Conservation (phyloP, 2,888 invertebrate species). For the Nymphalis urticae region DNA sequence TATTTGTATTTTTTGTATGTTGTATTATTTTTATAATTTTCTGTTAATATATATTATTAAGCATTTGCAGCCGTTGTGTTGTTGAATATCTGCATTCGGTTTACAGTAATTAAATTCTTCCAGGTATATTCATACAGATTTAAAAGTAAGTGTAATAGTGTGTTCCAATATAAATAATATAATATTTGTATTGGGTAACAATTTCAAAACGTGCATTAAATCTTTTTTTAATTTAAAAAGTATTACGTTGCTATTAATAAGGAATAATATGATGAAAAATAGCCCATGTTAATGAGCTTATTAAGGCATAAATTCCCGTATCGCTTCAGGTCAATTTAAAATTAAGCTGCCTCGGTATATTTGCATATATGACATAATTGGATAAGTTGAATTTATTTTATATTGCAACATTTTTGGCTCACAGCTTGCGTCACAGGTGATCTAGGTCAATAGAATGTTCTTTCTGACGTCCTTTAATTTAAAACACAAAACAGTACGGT, state of each 20-base stretch:
- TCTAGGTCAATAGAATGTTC: conserved; percentile 5
- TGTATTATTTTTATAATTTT: no score
- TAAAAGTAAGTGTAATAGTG: no score
- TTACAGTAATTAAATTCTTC: no score
- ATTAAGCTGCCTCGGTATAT: conserved; percentile 27
- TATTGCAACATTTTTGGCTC: conserved; percentile 10
- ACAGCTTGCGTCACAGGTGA: conserved; percentile 11
- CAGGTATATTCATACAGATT: no score
- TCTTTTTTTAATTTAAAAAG: not conserved
- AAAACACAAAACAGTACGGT: no score
- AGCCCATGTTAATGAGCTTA: conserved; percentile 28
- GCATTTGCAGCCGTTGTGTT: no score
- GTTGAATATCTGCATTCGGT: no score
- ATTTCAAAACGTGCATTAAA: not conserved
- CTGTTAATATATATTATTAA: no score
- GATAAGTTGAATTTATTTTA: conserved; percentile 28
- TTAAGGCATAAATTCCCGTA: conserved; percentile 27
- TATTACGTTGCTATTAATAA: conserved; percentile 7
- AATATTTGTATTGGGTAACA: no score
- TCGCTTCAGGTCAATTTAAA: conserved; percentile 34
- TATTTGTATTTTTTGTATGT: no score
- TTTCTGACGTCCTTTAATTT: not conserved
- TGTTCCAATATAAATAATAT: no score
- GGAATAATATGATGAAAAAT: conserved; percentile 14
- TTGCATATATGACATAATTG: conserved; percentile 33